Conservation (phyloP, 2,888 invertebrate species). For the Mythimna impura region DNA sequence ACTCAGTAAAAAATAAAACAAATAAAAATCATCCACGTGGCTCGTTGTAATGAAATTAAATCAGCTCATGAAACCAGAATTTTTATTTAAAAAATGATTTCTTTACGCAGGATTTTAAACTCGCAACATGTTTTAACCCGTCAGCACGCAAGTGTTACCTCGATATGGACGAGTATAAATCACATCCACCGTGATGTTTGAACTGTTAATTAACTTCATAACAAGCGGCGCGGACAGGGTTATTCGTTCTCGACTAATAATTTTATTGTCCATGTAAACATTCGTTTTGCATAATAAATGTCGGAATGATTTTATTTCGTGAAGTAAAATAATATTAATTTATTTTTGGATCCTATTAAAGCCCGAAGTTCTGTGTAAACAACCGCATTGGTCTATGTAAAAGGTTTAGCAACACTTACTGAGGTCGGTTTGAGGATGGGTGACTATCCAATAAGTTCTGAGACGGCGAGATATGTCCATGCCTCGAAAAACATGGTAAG, state of each 20-base stretch:
- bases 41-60: neutral
- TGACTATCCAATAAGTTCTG: too few species aligned
- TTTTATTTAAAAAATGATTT: neutral
- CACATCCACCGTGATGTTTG: conserved; percentile 64
- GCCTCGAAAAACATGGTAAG: too few species aligned
- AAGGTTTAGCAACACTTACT: too few species aligned
- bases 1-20: too few species aligned
- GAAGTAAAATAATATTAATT: neutral
- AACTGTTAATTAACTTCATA: conserved; percentile 65
- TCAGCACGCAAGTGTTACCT: conserved; percentile 31
- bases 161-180: conserved; percentile 60
- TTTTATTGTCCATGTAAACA: conserved; percentile 41
- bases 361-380: neutral
- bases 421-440: too few species aligned
- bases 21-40: neutral
- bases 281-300: conserved; percentile 41
- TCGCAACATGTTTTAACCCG: conserved; percentile 11
- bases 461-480: too few species aligned
- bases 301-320: conserved; percentile 26
- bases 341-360: neutral
- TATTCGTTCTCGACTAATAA: conserved; percentile 57
- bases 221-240: conserved; percentile 52
- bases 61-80: neutral
- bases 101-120: neutral
- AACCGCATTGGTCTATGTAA: neutral